A percentile compares a stretch with the other conserved stretches of the same genome.
phyloP scores from a whole-genome alignment of 37 sponge, comb jelly and placozoan genomes.

The Crambe crambe region DNA sequence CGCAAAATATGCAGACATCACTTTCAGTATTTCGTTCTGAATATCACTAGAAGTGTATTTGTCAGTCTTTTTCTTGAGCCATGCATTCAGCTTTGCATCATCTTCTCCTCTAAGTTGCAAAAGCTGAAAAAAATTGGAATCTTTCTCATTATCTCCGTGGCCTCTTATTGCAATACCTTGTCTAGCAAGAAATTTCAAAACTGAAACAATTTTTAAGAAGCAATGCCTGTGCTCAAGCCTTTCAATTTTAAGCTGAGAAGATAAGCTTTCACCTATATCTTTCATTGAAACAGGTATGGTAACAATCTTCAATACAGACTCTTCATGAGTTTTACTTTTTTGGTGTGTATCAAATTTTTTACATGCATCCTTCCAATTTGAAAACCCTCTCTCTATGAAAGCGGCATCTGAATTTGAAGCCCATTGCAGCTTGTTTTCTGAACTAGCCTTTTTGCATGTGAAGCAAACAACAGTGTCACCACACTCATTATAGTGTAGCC shows the following conservation, averaged over 20 bases:
- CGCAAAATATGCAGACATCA: no score
- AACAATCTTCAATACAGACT: background rate
- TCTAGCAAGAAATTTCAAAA: background rate
- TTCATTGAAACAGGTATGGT: background rate
- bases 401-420: no score
- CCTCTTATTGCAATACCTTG: constrained; percentile 70
- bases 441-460: no score
- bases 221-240: background rate
- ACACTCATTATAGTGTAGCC: no score
- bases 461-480: no score
- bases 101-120: constrained; percentile 46
- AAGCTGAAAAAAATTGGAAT: constrained; percentile 59
- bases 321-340: background rate
- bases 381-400: no score
- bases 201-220: background rate
- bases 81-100: constrained; percentile 30
- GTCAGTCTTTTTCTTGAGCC: constrained; percentile 72
- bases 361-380: background rate
- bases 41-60: constrained; percentile 69
- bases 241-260: background rate
- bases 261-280: background rate
- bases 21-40: no score
- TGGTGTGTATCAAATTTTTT: background rate
- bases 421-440: no score
- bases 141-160: constrained; percentile 23